These are phyloP conservation scores for Uloborus diversus DNA, from an alignment of 1,140 invertebrate species.

Conservation along the genomic window DNA sequence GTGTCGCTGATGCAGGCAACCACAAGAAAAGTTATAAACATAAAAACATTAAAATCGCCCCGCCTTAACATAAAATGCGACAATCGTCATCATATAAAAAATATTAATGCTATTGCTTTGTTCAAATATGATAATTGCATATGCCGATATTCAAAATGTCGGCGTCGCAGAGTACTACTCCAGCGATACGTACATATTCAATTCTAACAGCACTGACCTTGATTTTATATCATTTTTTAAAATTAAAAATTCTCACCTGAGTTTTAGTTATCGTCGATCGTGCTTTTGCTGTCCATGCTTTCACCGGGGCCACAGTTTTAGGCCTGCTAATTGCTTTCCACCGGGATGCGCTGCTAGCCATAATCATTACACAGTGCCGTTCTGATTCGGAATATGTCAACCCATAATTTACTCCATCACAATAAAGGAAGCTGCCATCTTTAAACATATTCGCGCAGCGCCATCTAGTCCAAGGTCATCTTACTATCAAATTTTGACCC, in stretches of 20 bases:
- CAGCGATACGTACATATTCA: constrained; percentile 51
- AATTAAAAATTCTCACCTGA: constrained; percentile 48
- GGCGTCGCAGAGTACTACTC: constrained; percentile 45
- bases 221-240: constrained; percentile 48
- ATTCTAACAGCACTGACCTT: constrained; percentile 44
- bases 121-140: constrained; percentile 57
- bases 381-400: constrained; percentile 57
- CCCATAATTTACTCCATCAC: constrained; percentile 57
- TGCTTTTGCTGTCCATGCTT: constrained; percentile 38
- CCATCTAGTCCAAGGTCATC: constrained; percentile 55
- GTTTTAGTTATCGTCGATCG: background rate
- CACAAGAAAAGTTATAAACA: too few species aligned
- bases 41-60: too few species aligned
- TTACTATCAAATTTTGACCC: constrained; percentile 54
- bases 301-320: constrained; percentile 55
- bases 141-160: constrained; percentile 58
- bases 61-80: too few species aligned
- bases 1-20: too few species aligned
- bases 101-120: constrained; percentile 21
- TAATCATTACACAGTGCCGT: constrained; percentile 48
- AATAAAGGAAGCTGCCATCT: constrained; percentile 57
- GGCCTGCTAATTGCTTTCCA: constrained; percentile 45
- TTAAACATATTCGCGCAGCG: constrained; percentile 56
- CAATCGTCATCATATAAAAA: too few species aligned
- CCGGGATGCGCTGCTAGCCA: constrained; percentile 35